Evolutionary conservation across 2,888 invertebrate species (phyloP), one percentile per base, ranked within the genome.

Genomic region (Cheilosia grossa): DNA sequence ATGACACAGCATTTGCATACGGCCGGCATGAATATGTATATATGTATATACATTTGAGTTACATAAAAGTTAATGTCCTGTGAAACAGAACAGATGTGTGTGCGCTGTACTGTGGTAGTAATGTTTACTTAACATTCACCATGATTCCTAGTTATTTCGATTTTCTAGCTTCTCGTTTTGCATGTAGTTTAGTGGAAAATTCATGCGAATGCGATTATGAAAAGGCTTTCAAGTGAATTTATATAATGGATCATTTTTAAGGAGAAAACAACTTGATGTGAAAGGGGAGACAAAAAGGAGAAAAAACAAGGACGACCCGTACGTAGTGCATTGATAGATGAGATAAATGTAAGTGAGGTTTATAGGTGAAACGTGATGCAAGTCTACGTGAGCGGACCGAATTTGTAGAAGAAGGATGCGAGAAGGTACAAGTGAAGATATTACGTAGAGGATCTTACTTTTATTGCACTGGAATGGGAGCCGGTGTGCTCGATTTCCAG

Each of bases 31-130:
- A 85, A 70, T 80, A 80, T 79, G 82, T 67, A 79, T 59, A 75
- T 67, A 79, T 67, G 74, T 59, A 75, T 67, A 79, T 49, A 70
- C 64, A 75, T 75, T 81, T 61, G 47, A 80, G 70, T 80, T 75
- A 75, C 70, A 75, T 80, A 75, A 85, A 85, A 85, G 66, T 75
- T 75, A 81, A 85, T 81, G 75, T 81, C 72, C 81, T 85, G 75
- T 81, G 72, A 81, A 75, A 72, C 19, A 15, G 24, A 72, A 67
- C 66, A 75, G 75, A 72, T 81, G 70, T 75, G 64, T 70, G 74
- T 70, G 64, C 44, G 54, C 15, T 66, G 47, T 70, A 49, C 30
- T 75, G 66, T 81, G 49, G 63, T 66, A 56, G 69, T 47, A 64
- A 61, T 85, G 81, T 85, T 83, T 85, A 81, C 64, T 66, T 56